Percentiles rank a stretch among this genome's conserved stretches.
Conservation (phyloP, 1,140 invertebrate species). For the Potamilus streckersoni region DNA sequence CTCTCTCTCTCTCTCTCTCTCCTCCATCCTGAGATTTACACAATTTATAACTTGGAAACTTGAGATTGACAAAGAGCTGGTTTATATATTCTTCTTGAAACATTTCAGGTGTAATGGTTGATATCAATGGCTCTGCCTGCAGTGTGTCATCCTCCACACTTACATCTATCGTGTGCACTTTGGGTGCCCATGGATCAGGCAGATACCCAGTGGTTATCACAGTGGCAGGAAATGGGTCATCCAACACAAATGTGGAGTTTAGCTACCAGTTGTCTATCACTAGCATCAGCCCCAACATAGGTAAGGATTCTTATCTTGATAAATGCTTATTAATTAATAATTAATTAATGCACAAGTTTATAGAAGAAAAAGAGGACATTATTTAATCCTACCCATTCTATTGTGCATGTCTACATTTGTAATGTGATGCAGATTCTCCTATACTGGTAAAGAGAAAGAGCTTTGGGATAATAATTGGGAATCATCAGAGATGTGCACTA, state of each 20-base stretch:
- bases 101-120: constrained; percentile 20
- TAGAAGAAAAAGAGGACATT: not conserved
- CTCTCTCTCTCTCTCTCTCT: too few species aligned
- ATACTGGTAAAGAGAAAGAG: not conserved
- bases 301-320: constrained; percentile 24
- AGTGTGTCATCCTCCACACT: constrained; percentile 21
- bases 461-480: not conserved
- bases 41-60: too few species aligned
- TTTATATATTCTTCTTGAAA: constrained; percentile 14
- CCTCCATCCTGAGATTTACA: too few species aligned
- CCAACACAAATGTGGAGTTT: constrained; percentile 37
- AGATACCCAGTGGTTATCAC: constrained; percentile 31
- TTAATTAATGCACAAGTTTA: too few species aligned
- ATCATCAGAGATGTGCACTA: too few species aligned
- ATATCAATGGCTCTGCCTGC: constrained; percentile 32
- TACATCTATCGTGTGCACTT: constrained; percentile 32
- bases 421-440: not conserved
- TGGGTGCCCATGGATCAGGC: constrained; percentile 38
- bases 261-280: constrained; percentile 36
- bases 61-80: not conserved
- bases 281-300: constrained; percentile 35
- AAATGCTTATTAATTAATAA: too few species aligned
- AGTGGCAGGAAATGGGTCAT: constrained; percentile 27
- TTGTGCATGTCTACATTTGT: not conserved
- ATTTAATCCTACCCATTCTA: not conserved